Percentiles rank a stretch among this genome's conserved stretches.
Evolutionary conservation across 2,888 invertebrate species (phyloP).

Genomic region (Ectemnius cavifrons): DNA sequence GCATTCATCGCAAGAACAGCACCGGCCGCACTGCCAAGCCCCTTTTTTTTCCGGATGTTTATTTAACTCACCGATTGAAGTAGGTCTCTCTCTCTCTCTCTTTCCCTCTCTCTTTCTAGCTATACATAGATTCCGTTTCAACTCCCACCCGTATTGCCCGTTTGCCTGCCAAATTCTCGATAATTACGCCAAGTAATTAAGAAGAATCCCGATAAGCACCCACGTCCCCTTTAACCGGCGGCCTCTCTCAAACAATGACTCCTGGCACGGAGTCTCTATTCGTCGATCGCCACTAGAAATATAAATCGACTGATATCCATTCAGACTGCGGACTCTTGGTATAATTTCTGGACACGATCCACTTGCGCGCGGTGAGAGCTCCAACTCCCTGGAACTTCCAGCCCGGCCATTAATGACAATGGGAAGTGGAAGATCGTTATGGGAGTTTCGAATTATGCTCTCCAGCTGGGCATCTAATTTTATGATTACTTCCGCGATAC

Average conservation of each 20-base stretch:
- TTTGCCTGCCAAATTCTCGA: constrained; percentile 13
- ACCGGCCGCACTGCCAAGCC: no score
- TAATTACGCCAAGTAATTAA: no score
- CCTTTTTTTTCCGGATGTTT: no score
- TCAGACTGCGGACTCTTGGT: no score
- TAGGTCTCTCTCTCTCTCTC: neutral
- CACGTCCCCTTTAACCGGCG: no score
- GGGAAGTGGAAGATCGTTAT: constrained; percentile 23
- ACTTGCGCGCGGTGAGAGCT: constrained; percentile 12
- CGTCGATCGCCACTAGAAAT: no score
- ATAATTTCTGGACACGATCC: constrained; percentile 12
- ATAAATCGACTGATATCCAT: no score
- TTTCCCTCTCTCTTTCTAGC: neutral
- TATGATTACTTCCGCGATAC: constrained; percentile 27
- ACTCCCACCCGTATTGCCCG: constrained; percentile 16
- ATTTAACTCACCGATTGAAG: no score
- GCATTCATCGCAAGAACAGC: no score
- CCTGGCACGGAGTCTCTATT: no score
- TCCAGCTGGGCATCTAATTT: constrained; percentile 40
- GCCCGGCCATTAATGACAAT: constrained; percentile 34
- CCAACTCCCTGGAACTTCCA: constrained; percentile 26
- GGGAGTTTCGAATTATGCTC: constrained; percentile 47
- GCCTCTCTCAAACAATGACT: constrained; percentile 31
- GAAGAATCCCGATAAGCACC: no score
- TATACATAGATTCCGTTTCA: constrained; percentile 3